Base-by-base conservation (phyloP, 2,113 vertebrate species). In the Mohoua ochrocephala region DNA sequence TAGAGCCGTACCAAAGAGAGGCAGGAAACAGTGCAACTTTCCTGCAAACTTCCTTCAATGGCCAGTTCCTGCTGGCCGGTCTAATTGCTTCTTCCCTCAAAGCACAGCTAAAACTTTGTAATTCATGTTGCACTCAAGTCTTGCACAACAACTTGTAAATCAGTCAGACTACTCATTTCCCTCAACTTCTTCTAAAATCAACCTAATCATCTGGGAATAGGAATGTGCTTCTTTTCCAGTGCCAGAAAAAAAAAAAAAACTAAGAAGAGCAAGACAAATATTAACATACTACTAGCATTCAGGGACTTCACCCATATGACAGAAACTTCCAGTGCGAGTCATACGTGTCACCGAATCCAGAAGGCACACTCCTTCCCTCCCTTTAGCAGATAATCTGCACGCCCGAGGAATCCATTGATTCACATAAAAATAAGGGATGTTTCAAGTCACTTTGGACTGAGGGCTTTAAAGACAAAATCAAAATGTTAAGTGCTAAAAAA, bases 1-100 rank as follows among this genome's bases (percentile, higher is more conserved):
- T 97, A 96, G 92, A 97, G 96, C 81, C 84, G n/a, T 64, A 80
- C 15, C 10, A 9, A 69, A 60, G 91, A 92, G 52, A 97, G 74
- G 93, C 30, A 9, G 80, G 79, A 94, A 87, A 84, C 22, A 84
- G 74, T 11, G n/a, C 41, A 89, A 87, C 70, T 94, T 90, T 49
- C 42, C 44, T 6, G 18, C 75, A 75, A 73, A 75, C 73, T 85
- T 70, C 84, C 89, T 76, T 94, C 94, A 96, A 39, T 80, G 88
- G 82, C 52, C 28, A 10, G 67, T 53, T 96, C 63, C 73, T 86
- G 91, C 74, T 57, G 74, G 47, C 54, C 11, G 1, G 61, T 63
- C 78, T 96, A 94, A 74, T 82, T 91, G 80, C 73, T 61, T 79
- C 57, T 44, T 77, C 50, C 41, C 63, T 89, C 73, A 87, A 95